Conservation (phyloP, 2,888 invertebrate genomes). For the Napeogenes inachia region DNA sequence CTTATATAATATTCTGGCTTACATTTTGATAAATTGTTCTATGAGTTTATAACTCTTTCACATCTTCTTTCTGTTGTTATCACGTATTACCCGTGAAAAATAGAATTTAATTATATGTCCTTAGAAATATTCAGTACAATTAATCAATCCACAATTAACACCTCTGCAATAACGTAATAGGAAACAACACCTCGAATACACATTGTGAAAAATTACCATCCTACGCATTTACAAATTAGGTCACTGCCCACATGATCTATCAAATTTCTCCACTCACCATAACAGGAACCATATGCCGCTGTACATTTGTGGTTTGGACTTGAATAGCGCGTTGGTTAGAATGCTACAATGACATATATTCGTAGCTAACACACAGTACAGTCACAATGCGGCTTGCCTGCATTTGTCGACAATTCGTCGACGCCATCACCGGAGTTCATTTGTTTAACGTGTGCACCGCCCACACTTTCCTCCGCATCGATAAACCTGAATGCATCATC, state of each 20-base stretch:
- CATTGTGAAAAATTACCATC: conserved; percentile 14
- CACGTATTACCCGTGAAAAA: neutral
- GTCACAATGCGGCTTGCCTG: conserved; percentile 25
- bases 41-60: neutral
- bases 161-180: neutral
- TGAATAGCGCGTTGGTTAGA: conserved; percentile 13
- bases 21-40: conserved; percentile 2
- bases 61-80: neutral
- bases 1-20: neutral
- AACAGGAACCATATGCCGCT: conserved; percentile 8
- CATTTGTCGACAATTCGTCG: conserved; percentile 31
- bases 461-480: conserved; percentile 19
- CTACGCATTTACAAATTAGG: conserved; percentile 27
- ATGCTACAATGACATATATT: conserved; percentile 20
- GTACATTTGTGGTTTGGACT: conserved; percentile 19
- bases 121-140: neutral
- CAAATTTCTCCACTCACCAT: conserved; percentile 7
- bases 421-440: conserved; percentile 24
- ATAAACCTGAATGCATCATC: conserved; percentile 19
- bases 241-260: conserved; percentile 13
- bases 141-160: neutral
- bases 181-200: conserved; percentile 20
- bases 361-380: conserved; percentile 15
- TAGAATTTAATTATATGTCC: neutral
- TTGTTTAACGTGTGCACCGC: conserved; percentile 29